A percentile compares a stretch with the other conserved stretches of the same genome.
These are phyloP conservation scores for Phoxinus phoxinus DNA, from an alignment of 2,113 vertebrate genomes.

Conservation along the genomic window DNA sequence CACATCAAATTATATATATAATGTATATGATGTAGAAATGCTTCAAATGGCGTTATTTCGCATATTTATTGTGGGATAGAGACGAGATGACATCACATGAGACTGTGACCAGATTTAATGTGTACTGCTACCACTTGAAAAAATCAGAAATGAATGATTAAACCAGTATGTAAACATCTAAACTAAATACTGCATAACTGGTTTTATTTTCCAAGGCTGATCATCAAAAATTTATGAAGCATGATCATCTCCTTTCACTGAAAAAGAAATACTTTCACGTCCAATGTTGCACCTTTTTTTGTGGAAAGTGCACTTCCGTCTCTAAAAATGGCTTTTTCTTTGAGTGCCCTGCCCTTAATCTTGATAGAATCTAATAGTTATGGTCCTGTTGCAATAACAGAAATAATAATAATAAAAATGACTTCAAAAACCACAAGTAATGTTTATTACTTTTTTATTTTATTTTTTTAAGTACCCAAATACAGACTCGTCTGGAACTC, in stretches of 20 bases:
- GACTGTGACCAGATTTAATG: too few species aligned
- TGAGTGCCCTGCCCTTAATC: constrained; percentile 1
- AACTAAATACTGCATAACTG: too few species aligned
- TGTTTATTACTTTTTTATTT: constrained; percentile 64
- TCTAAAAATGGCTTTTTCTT: background rate
- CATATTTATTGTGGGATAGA: too few species aligned
- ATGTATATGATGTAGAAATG: too few species aligned
- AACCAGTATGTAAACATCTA: too few species aligned
- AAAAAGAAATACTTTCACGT: background rate
- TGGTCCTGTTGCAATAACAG: background rate
- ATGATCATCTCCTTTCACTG: background rate
- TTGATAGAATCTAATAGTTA: background rate
- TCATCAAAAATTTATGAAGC: background rate
- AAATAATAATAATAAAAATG: background rate
- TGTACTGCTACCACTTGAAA: too few species aligned
- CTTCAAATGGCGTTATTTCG: too few species aligned
- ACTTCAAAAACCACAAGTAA: constrained; percentile 2
- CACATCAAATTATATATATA: too few species aligned
- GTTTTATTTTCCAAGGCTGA: background rate
- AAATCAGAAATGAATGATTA: too few species aligned
- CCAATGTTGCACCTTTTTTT: background rate
- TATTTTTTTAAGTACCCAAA: constrained; percentile 62
- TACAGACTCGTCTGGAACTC: constrained; percentile 59
- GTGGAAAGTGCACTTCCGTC: constrained; percentile 1
- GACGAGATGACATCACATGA: too few species aligned